A percentile compares a stretch with the other conserved stretches of the same genome.
Evolutionary conservation across 2,797 vertebrate genomes (phyloP).

Genomic region (Pachyuromys duprasi): DNA sequence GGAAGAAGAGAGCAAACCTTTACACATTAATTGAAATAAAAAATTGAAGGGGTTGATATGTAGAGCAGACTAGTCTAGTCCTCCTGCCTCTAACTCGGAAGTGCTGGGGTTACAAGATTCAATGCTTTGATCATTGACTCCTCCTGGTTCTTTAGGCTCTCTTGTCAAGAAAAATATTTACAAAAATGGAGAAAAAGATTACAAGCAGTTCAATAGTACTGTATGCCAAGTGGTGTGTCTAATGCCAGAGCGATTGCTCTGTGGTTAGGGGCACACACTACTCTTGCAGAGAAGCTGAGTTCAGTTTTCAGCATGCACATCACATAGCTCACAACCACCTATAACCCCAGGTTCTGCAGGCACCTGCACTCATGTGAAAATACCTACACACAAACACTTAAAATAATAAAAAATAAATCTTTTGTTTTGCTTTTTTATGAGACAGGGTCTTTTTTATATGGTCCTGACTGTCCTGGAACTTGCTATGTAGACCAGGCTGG

Average conservation of each 20-base stretch:
- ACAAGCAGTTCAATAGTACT: not conserved
- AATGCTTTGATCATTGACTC: not conserved
- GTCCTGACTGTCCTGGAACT: no score
- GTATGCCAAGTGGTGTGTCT: not conserved
- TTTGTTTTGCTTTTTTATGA: not conserved
- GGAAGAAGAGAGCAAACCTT: not conserved
- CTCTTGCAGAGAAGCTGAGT: not conserved
- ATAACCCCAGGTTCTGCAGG: not conserved
- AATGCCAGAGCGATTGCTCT: not conserved
- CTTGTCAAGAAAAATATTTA: no score
- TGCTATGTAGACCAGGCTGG: no score
- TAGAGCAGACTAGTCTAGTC: not conserved
- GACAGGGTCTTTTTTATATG: no score
- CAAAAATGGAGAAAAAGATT: not conserved
- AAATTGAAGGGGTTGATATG: not conserved
- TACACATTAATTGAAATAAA: not conserved
- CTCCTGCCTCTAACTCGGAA: no score
- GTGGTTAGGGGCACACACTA: not conserved
- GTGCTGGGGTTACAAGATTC: not conserved
- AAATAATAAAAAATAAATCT: not conserved
- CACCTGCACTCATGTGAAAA: not conserved
- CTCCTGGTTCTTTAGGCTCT: not conserved
- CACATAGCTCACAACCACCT: not conserved
- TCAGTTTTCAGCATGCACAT: not conserved
- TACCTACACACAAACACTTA: not conserved